Base-by-base conservation (phyloP, 2,888 invertebrate species). In the Agonopterix subpropinquella region DNA sequence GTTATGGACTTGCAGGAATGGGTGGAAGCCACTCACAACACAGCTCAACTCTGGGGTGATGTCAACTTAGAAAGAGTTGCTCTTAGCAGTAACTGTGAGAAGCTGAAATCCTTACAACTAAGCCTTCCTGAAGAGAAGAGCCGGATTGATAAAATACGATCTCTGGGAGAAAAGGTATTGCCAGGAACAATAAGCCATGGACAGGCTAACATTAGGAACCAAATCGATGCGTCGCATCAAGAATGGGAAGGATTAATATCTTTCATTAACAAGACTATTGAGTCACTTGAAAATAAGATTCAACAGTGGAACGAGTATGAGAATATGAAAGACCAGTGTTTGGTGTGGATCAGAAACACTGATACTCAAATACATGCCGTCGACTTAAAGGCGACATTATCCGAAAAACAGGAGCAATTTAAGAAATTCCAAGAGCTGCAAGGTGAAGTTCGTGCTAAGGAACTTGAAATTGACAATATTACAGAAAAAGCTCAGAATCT, bases 291-390 rank as follows among this genome's bases (percentile, higher is more conserved):
- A 75, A 91, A 90, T 44, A 96, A 97, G 73, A 89, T 98, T 45
- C 93, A 94, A 64, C 95, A 96, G 67, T 98, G 98, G 98, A 92
- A 93, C 48, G 97, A 97, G 67, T 98, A 96, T 70, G 98, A 98
- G 72, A 90, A 91, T 13, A 88, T 95, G 66, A 95, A 95, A 72
- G 97, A 97, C 63, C 92, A 94, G 56, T 96, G 97, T 60, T 87
- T 95, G 50, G 81, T 91, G 36, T 98, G 98, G 98, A 92, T 98
- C 48, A 91, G 96, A 54, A 94, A 95, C 53, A 94, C 95, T 0
- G 98, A 98, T 64, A 94, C 92, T 13, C 94, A 94, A 72, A 89
- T 98, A 18, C 97, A 97, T 73, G 94, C 95, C 10, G 92, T 98
- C 8, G 96, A 97, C 63, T 87, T 96, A 36, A 96, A 97, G 71